Evolutionary conservation across 2,888 invertebrate species (phyloP).

Genomic region (Labia minor): DNA sequence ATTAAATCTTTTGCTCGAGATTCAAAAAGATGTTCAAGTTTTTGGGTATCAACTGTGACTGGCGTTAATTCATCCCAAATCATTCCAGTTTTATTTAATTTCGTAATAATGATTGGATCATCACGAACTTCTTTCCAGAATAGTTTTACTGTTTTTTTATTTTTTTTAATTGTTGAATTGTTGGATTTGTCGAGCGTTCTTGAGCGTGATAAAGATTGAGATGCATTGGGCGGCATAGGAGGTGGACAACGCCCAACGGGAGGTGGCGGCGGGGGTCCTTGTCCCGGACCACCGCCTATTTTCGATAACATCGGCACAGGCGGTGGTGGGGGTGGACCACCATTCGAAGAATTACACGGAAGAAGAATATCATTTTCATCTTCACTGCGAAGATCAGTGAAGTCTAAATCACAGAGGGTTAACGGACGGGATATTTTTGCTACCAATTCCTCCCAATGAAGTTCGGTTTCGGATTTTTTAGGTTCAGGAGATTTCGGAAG

Average conservation of each 20-base stretch:
- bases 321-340: conserved; percentile 69
- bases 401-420: conserved; percentile 88
- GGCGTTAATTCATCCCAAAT: conserved; percentile 88
- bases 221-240: conserved; percentile 32
- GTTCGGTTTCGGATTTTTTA: conserved; percentile 84
- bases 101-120: conserved; percentile 52
- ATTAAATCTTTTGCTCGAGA: conserved; percentile 89
- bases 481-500: conserved; percentile 40
- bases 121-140: conserved; percentile 96
- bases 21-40: conserved; percentile 93
- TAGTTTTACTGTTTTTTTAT: conserved; percentile 91
- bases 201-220: conserved; percentile 28
- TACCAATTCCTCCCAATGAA: conserved; percentile 90
- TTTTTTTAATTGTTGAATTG: conserved; percentile 58
- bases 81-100: conserved; percentile 46
- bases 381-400: conserved; percentile 80
- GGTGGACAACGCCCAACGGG: conserved; percentile 30
- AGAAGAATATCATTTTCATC: conserved; percentile 74
- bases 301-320: conserved; percentile 55
- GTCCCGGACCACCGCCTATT: conserved; percentile 33
- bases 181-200: conserved; percentile 28
- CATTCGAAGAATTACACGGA: conserved; percentile 52
- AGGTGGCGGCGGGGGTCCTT: conserved; percentile 41
- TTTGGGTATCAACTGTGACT: conserved; percentile 78
- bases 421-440: conserved; percentile 62